Evolutionary conservation across 2,113 vertebrate genomes (phyloP), one percentile per base, ranked within the genome.

Genomic region (Pachycephala philippinensis): DNA sequence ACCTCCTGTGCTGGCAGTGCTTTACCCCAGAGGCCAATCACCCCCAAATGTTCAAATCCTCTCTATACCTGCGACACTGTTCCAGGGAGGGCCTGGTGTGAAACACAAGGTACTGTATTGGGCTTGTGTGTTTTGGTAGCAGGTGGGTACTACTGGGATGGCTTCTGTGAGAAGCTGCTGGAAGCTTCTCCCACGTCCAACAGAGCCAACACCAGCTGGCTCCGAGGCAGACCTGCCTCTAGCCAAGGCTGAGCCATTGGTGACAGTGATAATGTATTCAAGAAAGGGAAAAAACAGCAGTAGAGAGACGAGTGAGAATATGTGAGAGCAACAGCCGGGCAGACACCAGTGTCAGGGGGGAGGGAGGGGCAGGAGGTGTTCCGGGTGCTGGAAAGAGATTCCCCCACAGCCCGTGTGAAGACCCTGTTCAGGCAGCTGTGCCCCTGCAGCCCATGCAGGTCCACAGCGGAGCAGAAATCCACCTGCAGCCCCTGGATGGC

Each of bases 331-430:
- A 7, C 10, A 42, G 35, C 82, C 11, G 8, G 60, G 47, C 45
- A 68, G 35, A 42, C n/a, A 5, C 22, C 42, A 15, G 33, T 28
- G 35, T 11, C 26, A 56, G 61, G 7, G 47, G 24, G 42, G 23
- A 54, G 68, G 10, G 47, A 61, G 22, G 11, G 30, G 13, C 26
- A 60, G 40, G 40, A 74, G 22, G 27, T 44, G 7, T 19, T 75
- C 23, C 47, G 37, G 40, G 26, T 33, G 31, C 40, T 31, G 40
- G 19, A 47, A 30, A 12, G 59, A 59, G 82, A 24, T 60, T 53
- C 13, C 30, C 21, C 20, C 4, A 7, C 17, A 72, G 26, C 18
- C 15, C 0, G 0, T 65, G 50, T 45, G 42, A 17, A 26, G 45
- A 39, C 9, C 4, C 4, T 17, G 23, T 21, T 27, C 11, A 82